phyloP scores from a whole-genome alignment of 1,140 invertebrate species.

The Globodera rostochiensis region DNA sequence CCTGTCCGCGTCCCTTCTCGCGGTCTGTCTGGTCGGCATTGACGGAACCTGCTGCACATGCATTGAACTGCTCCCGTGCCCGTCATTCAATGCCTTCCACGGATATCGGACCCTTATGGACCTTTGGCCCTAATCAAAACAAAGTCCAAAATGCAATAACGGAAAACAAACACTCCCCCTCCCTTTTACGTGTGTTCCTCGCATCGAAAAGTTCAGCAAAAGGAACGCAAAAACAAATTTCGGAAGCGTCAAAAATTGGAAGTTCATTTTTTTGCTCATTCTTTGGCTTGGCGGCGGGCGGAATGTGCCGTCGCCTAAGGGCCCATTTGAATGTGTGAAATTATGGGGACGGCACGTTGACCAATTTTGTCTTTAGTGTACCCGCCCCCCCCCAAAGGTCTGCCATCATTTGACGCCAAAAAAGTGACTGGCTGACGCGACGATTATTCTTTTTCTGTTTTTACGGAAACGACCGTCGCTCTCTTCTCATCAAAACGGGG shows the following conservation, averaged over 20 bases:
- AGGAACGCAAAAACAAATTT: not conserved
- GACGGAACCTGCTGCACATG: not conserved
- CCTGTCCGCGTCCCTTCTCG: not conserved
- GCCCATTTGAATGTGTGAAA: not conserved
- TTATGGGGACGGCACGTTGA: not conserved
- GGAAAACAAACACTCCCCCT: not conserved
- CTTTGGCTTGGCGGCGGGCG: not conserved
- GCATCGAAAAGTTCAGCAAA: not conserved
- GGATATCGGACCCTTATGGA: constrained; percentile 1
- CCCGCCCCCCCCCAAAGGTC: not conserved
- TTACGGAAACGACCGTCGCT: too few relatives aligned
- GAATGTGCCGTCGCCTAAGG: not conserved
- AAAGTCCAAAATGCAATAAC: not conserved
- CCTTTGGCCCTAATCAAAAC: not conserved
- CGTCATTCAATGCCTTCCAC: not conserved
- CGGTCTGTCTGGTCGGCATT: not conserved
- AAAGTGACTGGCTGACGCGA: too few relatives aligned
- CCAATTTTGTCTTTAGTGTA: not conserved
- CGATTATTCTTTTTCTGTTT: too few relatives aligned
- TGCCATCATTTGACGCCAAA: too few relatives aligned
- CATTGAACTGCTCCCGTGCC: not conserved
- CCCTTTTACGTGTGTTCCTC: not conserved
- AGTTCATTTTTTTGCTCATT: too few relatives aligned
- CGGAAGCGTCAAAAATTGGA: not conserved
- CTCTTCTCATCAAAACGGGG: too few relatives aligned